Evolutionary conservation across 2,113 vertebrate species (phyloP), one percentile per base, ranked within the genome.

Genomic region (Syngnathoides biaculeatus): DNA sequence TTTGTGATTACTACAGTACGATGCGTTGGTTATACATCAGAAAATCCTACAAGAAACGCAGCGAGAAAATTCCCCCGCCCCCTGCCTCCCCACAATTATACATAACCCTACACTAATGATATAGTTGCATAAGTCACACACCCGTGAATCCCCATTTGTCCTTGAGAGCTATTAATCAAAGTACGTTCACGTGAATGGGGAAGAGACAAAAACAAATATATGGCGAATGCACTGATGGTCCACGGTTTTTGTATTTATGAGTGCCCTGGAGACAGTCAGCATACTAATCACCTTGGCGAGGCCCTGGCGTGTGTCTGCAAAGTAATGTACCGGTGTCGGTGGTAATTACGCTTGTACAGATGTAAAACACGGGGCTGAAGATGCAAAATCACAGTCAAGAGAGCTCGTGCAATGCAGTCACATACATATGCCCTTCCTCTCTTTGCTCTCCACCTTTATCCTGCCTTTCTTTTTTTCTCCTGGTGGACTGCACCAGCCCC

Each of bases 301-400:
- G 69, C 69, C 74, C 79, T 81, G 82, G 88, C 88, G 81, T 78
- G 78, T 73, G 84, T 80, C 79, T 78, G 77, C 74, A 80, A 87
- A 78, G 88, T 85, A 85, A 87, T 88, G 86, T 79, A 87, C 84
- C 80, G 64, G 82, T 89, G 89, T 86, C 86, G 77, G 77, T 77
- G 79, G 83, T 92, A 91, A 91, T 91, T 91, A 90, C 84, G 88
- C 83, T 84, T 86, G 80, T 82, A 81, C 87, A 83, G 84, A 89
- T 89, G 79, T 86, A 84, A 87, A 89, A 91, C 78, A 84, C 67
- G 77, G 69, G 57, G 71, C 53, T 65, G 81, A 26, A 67, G 76
- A 75, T 59, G 71, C 82, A 88, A 86, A 87, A 85, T 81, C 86
- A 73, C 68, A 61, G 56, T 26, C 39, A 26, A 62, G 60, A 62